Evolutionary conservation across 2,113 vertebrate species (phyloP).

Genomic region (Emydocephalus ijimae): DNA sequence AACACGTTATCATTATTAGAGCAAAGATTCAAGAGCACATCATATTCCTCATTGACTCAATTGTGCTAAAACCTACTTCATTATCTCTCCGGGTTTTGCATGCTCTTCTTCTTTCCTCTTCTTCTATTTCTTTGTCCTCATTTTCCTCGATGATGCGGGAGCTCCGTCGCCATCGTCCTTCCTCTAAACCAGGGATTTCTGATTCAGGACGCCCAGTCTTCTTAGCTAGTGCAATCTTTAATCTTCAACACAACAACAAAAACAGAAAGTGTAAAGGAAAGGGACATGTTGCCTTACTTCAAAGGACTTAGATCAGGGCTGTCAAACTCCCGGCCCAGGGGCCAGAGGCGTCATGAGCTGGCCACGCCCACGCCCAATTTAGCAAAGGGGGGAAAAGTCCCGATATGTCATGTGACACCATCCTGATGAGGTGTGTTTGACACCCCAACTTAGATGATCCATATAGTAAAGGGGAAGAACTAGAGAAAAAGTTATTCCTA

Average conservation of each 20-base stretch:
- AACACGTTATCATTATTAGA: not conserved
- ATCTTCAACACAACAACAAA: constrained; percentile 62
- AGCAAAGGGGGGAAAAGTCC: too few species aligned
- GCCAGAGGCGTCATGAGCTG: too few species aligned
- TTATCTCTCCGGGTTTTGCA: constrained; percentile 60
- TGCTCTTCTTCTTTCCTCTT: constrained; percentile 67
- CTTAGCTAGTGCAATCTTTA: constrained; percentile 83
- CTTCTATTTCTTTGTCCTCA: constrained; percentile 72
- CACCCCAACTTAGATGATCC: not conserved
- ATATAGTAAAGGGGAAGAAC: not conserved
- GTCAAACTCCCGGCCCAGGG: too few species aligned
- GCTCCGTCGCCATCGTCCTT: constrained; percentile 78
- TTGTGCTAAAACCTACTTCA: constrained; percentile 48
- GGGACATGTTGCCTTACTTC: not conserved
- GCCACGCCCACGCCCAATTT: too few species aligned
- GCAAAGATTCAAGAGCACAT: fast-evolving
- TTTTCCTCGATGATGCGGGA: constrained; percentile 83
- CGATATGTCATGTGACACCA: too few species aligned
- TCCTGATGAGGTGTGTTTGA: too few species aligned
- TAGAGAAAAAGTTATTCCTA: not conserved
- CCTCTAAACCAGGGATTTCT: constrained; percentile 78
- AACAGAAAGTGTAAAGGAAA: not conserved
- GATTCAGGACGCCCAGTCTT: constrained; percentile 82
- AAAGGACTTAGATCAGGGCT: not conserved
- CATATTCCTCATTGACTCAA: not conserved